A percentile compares a stretch with the other conserved stretches of the same genome.
phyloP scores from a whole-genome alignment of 2,113 vertebrate genomes.

The Lophotis ruficrista region DNA sequence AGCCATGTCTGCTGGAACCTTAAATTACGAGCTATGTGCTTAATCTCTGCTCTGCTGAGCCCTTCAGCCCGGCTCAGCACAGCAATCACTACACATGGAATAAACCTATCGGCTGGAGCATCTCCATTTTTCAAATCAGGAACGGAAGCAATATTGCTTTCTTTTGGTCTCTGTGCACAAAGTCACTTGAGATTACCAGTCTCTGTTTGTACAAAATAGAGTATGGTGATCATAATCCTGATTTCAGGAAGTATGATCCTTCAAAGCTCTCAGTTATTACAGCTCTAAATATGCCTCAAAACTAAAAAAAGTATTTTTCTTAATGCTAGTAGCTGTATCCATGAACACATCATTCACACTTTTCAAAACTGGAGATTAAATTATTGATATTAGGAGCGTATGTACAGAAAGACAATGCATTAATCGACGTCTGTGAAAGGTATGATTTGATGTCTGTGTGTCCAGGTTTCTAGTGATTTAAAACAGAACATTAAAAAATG shows the following conservation, averaged over 20 bases:
- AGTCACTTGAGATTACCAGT: background rate
- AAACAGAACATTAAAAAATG: background rate
- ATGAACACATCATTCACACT: background rate
- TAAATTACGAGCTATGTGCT: background rate
- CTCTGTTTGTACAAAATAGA: background rate
- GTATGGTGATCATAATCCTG: background rate
- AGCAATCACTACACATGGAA: background rate
- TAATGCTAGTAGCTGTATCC: background rate
- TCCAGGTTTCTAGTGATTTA: background rate
- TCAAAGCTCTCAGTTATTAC: background rate
- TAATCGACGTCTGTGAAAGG: background rate
- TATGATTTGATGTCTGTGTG: background rate
- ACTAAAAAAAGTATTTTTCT: background rate
- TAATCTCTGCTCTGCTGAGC: background rate
- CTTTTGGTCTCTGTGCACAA: background rate
- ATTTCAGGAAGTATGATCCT: background rate
- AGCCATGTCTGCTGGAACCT: background rate
- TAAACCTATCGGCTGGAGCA: background rate
- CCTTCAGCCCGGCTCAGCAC: background rate
- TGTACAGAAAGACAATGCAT: background rate
- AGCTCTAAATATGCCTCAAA: background rate
- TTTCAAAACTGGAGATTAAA: background rate
- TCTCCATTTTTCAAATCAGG: background rate
- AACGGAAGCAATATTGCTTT: background rate
- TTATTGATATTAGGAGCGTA: accelerated